phyloP scores from a whole-genome alignment of 2,888 invertebrate genomes.

The Nymphalis polychloros region DNA sequence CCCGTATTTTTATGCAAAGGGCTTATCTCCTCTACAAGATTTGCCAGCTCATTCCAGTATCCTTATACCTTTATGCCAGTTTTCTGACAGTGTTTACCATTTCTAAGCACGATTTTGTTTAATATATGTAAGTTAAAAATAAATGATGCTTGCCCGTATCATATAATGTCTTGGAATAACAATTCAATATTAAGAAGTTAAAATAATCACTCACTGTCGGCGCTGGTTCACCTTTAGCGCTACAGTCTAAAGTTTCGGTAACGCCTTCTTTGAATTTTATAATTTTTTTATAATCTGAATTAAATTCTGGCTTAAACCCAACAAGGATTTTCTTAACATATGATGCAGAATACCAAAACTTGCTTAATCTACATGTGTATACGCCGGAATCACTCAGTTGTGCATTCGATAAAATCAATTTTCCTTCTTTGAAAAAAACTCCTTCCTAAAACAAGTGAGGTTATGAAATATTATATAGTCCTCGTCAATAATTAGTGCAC shows the following conservation, averaged over 20 bases:
- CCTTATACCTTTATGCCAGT: too few species aligned
- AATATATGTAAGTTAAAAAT: too few species aligned
- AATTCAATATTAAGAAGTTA: neutral
- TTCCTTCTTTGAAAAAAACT: constrained; percentile 25
- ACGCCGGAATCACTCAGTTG: constrained; percentile 48
- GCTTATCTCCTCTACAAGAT: too few species aligned
- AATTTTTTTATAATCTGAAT: neutral
- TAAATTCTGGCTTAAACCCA: constrained; percentile 53
- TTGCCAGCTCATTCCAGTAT: too few species aligned
- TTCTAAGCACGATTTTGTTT: too few species aligned
- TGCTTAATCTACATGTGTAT: constrained; percentile 58
- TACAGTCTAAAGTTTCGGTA: constrained; percentile 46
- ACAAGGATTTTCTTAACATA: constrained; percentile 46
- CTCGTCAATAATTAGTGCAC: too few species aligned
- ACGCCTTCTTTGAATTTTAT: constrained; percentile 43
- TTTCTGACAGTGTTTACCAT: too few species aligned
- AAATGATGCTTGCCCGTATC: too few species aligned
- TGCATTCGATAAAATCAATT: constrained; percentile 45
- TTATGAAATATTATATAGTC: too few species aligned
- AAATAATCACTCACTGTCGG: constrained; percentile 46
- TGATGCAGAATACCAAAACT: constrained; percentile 41
- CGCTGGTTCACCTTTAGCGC: constrained; percentile 47
- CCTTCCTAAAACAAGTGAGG: constrained; percentile 47
- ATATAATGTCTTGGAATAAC: neutral
- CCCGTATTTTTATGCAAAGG: too few species aligned